Evolutionary conservation across 2,797 vertebrate species (phyloP).

Genomic region (Enteromius fasciolatus): DNA sequence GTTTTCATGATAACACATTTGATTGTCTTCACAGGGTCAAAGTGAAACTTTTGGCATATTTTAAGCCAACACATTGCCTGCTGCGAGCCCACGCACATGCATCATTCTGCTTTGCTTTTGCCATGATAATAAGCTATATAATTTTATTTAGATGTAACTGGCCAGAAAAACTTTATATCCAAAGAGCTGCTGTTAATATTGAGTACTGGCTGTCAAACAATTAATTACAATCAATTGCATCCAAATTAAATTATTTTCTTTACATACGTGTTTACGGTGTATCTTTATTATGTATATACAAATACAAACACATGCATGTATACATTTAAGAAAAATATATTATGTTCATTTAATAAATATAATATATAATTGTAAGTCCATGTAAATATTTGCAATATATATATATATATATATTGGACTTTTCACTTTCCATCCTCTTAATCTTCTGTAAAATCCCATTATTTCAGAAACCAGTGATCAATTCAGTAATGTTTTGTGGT

Average conservation of each 20-base stretch:
- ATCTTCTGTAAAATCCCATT: background rate
- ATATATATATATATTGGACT: no score
- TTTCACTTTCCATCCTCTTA: background rate
- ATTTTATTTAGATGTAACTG: background rate
- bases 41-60: conserved; percentile 24
- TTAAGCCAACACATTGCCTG: background rate
- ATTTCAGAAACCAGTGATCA: background rate
- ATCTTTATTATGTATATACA: no score
- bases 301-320: no score
- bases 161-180: background rate
- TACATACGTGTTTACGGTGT: no score
- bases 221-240: no score
- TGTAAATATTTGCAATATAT: no score
- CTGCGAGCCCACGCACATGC: background rate
- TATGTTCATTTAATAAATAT: no score
- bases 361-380: no score
- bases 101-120: background rate
- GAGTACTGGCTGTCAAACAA: no score
- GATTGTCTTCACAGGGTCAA: background rate
- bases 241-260: no score
- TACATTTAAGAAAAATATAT: no score
- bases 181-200: background rate
- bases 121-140: background rate
- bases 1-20: conserved; percentile 18
- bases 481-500: background rate